phyloP scores from a whole-genome alignment of 2,888 invertebrate species.

The Drosophila formosana region DNA sequence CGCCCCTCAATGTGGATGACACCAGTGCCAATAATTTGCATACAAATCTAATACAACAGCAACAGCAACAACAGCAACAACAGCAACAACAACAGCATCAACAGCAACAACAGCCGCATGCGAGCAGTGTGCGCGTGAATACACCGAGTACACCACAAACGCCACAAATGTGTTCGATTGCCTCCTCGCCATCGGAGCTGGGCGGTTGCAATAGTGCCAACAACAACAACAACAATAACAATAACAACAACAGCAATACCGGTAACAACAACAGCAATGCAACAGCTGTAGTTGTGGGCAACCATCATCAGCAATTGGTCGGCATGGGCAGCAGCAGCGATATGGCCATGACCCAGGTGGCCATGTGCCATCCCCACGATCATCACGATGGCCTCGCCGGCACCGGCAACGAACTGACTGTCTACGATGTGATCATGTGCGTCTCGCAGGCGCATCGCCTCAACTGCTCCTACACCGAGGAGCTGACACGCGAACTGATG shows the following conservation, averaged over 20 bases:
- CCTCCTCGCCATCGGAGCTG: constrained; percentile 84
- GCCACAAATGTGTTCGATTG: constrained; percentile 86
- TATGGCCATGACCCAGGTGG: constrained; percentile 62
- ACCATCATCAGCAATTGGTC: constrained; percentile 69
- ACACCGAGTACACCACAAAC: constrained; percentile 86
- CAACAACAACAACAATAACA: constrained; percentile 69
- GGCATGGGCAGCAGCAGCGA: constrained; percentile 63
- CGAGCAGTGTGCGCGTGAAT: constrained; percentile 83
- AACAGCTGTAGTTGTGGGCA: constrained; percentile 72
- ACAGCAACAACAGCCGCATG: constrained; percentile 72
- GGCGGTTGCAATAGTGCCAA: constrained; percentile 83
- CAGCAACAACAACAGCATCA: constrained; percentile 59
- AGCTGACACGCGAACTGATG: constrained; percentile 90
- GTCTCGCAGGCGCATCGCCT: constrained; percentile 94
- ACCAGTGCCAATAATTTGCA: constrained; percentile 66
- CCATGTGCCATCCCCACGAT: constrained; percentile 67
- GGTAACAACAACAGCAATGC: constrained; percentile 65
- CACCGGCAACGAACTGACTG: constrained; percentile 87
- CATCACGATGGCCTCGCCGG: constrained; percentile 83
- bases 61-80: constrained; percentile 54
- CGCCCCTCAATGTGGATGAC: constrained; percentile 71
- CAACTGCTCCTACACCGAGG: constrained; percentile 95
- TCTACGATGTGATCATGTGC: constrained; percentile 92
- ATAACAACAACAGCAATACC: constrained; percentile 55
- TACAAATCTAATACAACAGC: constrained; percentile 59